These are phyloP conservation scores for Tigriopus japonicus DNA, from an alignment of 1,140 invertebrate genomes.

Conservation along the genomic window DNA sequence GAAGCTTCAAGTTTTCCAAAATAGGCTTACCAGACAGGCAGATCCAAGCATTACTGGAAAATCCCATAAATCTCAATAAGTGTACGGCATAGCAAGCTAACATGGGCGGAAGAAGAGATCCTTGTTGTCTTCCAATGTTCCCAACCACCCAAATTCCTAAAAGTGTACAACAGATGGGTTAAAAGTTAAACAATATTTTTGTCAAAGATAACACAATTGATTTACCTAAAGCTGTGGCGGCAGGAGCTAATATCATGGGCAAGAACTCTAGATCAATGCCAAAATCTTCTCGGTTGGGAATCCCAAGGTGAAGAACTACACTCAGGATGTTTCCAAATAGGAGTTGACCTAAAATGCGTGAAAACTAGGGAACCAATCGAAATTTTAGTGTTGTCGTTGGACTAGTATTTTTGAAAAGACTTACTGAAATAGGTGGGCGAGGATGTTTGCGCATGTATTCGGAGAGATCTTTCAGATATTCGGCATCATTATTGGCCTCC, in stretches of 20 bases:
- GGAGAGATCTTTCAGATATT: constrained; percentile 30
- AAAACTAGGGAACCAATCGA: constrained; percentile 3
- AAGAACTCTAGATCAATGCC: background rate
- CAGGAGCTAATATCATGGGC: background rate
- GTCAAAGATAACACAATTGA: constrained; percentile 8
- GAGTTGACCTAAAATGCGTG: constrained; percentile 9
- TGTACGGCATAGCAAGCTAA: constrained; percentile 39
- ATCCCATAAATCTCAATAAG: constrained; percentile 25
- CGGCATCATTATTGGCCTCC: constrained; percentile 58
- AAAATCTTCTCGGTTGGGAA: constrained; percentile 8
- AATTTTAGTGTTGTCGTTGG: background rate
- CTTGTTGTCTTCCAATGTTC: constrained; percentile 62
- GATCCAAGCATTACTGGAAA: constrained; percentile 5
- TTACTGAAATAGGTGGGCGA: constrained; percentile 46
- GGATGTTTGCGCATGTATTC: constrained; percentile 46
- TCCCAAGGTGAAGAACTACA: background rate
- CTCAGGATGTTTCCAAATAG: constrained; percentile 2
- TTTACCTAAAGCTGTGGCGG: background rate
- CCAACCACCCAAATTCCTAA: constrained; percentile 68
- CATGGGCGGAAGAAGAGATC: constrained; percentile 42
- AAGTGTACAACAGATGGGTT: no score
- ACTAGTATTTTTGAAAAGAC: background rate
- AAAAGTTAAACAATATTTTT: constrained; percentile 15
- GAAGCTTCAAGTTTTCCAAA: no score
- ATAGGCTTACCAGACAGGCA: background rate